Base-by-base conservation (phyloP, 1,140 invertebrate genomes). In the Dolichoris vasculosae region DNA sequence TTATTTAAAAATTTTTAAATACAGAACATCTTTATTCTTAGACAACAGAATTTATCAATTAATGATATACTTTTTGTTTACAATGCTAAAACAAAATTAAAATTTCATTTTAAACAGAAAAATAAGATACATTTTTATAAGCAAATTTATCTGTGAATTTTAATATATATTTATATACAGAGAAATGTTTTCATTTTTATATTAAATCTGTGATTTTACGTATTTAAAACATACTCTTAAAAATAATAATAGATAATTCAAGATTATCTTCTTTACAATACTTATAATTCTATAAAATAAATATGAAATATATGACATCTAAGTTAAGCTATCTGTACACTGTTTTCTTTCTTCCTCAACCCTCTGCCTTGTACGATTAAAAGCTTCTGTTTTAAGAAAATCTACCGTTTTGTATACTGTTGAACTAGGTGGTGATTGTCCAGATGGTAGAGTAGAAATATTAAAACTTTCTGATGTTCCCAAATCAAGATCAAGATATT, bases 361-460 rank as follows among this genome's bases (percentile, higher is more conserved):
- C 89, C 96, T 95, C 90, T 97, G 95, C 59, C 96, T 94, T n/a
- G 97, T 97, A 85, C 96, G 95, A 92, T 97, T 98, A 88, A 98
- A 98, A 11, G 97, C 97, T 90, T 98, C 95, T 0, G 97, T 98
- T 94, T 98, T 98, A 20, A 97, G 93, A 94, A 98, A 98, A 92
- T 98, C 97, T 0, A 98, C 97, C 0, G 95, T 97, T 93, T 98
- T 98, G 90, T 98, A 98, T 7, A 97, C 96, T 1, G 96, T 97
- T 43, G 93, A 93, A 87, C 93, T 94, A 46, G 94, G 93, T 26
- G 93, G 91, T 59, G 92, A 91, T 82, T 92, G 93, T 48, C 89
- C 88, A 9, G 89, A 85, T 51, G 92, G 89, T 87, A 92, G 88
- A 11, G 89, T 87, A 3, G 92, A 88, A 40, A 89, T 88, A 15